Evolutionary conservation across 2,113 vertebrate species (phyloP), one percentile per base, ranked within the genome.

Genomic region (Mohoua ochrocephala): DNA sequence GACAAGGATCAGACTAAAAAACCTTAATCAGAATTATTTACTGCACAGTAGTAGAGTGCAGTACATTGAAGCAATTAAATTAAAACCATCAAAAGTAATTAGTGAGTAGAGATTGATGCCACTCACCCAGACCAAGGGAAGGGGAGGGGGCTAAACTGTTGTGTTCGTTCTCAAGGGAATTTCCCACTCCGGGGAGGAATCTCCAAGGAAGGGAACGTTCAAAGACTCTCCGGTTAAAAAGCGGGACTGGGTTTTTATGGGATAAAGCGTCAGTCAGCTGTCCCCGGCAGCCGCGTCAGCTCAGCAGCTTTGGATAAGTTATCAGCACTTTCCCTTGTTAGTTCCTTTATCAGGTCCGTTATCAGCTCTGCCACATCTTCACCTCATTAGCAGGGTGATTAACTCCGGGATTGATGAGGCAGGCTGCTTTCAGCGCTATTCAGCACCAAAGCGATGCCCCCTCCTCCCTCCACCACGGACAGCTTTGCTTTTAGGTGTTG

Each of bases 201-300:
- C 15, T 21, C 44, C 3, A 8, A 2, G 28, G 21, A 59, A 28
- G 9, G 13, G 9, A 14, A 39, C 0, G 23, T 2, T 8, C 2
- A 24, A 39, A 45, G 16, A 0, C 6, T 10, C 7, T 64, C 31
- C 59, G 10, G 3, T 11, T 50, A 33, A 33, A 37, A 30, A 9
- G 11, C 1, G 6, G 57, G 35, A 26, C 4, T 17, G 68, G 11
- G 19, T 20, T 59, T 67, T 75, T 26, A 13, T 20, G 39, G 69
- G 45, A 39, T 30, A 2, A 67, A 45, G 21, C 0, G 6, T 14
- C 59, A 33, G 3, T 2, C 50, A 31, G 30, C 0, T 22, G 35
- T 31, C 31, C 31, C 59, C 19, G 56, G 39, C 54, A 15, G 50
- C 67, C 12, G 20, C 1, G 30, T 6, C 49, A 56, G 49, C 67